A percentile compares a stretch with the other conserved stretches of the same genome.
These are phyloP conservation scores for Rhinoraja longicauda DNA, from an alignment of 2,797 vertebrate species.

Conservation along the genomic window DNA sequence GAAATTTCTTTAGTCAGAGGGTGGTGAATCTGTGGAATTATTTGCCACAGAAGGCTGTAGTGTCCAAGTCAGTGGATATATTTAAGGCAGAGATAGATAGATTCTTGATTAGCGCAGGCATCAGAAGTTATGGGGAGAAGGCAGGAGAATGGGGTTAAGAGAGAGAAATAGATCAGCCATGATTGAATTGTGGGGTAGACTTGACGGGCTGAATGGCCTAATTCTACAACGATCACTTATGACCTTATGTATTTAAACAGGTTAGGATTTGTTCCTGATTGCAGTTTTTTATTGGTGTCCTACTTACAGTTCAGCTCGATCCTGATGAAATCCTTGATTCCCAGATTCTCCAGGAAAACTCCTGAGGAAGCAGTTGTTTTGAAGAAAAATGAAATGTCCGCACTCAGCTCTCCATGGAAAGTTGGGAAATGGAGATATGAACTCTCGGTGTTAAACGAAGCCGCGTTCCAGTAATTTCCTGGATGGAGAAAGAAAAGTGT, in stretches of 20 bases:
- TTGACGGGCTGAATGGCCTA: no score
- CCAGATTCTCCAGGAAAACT: constrained; percentile 88
- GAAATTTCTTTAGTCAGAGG: no score
- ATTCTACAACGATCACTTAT: no score
- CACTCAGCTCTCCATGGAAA: constrained; percentile 82
- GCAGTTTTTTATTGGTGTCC: neutral
- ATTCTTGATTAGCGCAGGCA: no score
- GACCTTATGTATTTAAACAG: neutral
- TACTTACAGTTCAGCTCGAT: constrained; percentile 86
- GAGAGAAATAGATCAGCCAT: no score
- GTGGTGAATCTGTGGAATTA: no score
- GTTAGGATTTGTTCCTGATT: neutral
- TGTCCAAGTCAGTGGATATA: no score
- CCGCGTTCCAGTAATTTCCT: constrained; percentile 84
- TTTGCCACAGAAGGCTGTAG: no score
- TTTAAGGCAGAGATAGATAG: no score
- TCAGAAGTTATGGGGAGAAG: no score
- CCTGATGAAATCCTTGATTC: constrained; percentile 88
- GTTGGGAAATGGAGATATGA: constrained; percentile 93
- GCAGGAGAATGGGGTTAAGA: no score
- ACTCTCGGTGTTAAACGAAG: constrained; percentile 79
- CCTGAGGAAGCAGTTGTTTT: constrained; percentile 84
- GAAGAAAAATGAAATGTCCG: constrained; percentile 88
- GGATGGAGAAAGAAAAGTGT: constrained; percentile 38
- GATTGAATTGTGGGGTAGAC: no score